These are phyloP conservation scores for Globicephala melas DNA, from an alignment of 2,113 vertebrate species.

Conservation along the genomic window DNA sequence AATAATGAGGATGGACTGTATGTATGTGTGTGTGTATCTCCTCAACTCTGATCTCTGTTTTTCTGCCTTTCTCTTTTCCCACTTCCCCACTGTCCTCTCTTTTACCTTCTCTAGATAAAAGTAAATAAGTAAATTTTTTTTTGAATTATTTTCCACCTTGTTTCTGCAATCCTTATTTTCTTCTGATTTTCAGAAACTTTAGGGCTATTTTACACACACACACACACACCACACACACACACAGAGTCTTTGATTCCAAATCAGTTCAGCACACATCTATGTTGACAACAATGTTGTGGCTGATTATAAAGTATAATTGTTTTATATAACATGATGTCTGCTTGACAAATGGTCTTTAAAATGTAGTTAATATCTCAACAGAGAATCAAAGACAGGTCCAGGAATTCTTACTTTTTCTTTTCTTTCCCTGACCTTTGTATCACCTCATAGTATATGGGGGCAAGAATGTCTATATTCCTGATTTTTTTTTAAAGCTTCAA, in stretches of 20 bases:
- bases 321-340: slow-evolving; percentile 18
- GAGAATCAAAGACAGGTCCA: slow-evolving; percentile 12
- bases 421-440: slow-evolving; percentile 55
- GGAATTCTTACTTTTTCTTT: slow-evolving; percentile 51
- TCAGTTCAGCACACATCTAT: neutral
- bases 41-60: neutral
- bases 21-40: neutral
- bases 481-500: slow-evolving; percentile 62
- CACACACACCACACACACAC: neutral
- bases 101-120: neutral
- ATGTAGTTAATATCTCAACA: slow-evolving; percentile 11
- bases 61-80: neutral
- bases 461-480: slow-evolving; percentile 47
- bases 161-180: neutral
- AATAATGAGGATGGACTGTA: neutral
- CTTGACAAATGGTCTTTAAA: slow-evolving; percentile 39
- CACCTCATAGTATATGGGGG: slow-evolving; percentile 24
- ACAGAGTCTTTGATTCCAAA: neutral
- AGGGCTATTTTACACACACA: neutral
- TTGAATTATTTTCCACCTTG: neutral
- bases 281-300: neutral
- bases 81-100: neutral
- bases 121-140: neutral
- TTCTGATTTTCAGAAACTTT: neutral
- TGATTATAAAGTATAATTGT: slow-evolving; percentile 61